These are phyloP conservation scores for Drosophila longiperda DNA, from an alignment of 2,888 invertebrate genomes.

Conservation along the genomic window DNA sequence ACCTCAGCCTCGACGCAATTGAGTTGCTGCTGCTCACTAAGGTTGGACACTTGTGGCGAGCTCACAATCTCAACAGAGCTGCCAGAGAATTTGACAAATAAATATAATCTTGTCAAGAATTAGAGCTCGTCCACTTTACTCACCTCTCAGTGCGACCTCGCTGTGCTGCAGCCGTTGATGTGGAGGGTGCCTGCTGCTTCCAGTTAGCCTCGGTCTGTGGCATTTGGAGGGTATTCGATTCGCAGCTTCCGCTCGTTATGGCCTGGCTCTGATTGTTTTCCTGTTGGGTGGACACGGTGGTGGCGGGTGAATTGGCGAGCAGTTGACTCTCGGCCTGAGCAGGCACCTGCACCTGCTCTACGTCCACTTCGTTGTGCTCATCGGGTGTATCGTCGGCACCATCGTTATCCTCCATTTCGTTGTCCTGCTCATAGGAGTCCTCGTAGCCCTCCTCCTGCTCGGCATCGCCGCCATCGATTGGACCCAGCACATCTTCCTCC, in stretches of 20 bases:
- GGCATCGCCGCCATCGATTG: conserved; percentile 85
- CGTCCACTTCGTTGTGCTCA: conserved; percentile 87
- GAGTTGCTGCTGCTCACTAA: conserved; percentile 86
- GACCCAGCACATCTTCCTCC: conserved; percentile 82
- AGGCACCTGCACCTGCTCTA: conserved; percentile 88
- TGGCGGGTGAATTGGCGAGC: conserved; percentile 54
- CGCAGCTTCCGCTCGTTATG: conserved; percentile 92
- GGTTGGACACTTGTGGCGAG: conserved; percentile 91
- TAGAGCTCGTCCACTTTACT: neutral
- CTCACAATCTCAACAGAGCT: conserved; percentile 93
- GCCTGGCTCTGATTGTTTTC: conserved; percentile 88
- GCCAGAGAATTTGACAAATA: neutral
- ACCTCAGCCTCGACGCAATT: conserved; percentile 58
- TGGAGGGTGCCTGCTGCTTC: conserved; percentile 82
- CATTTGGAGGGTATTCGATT: conserved; percentile 84
- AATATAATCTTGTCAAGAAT: neutral
- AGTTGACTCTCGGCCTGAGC: conserved; percentile 80
- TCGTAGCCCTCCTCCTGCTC: conserved; percentile 87
- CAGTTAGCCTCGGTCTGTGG: conserved; percentile 74
- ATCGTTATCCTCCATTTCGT: conserved; percentile 87
- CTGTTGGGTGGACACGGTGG: conserved; percentile 78
- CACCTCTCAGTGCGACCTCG: conserved; percentile 78
- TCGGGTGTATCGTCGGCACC: conserved; percentile 84
- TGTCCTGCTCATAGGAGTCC: conserved; percentile 86
- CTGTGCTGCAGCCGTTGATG: conserved; percentile 73